Evolutionary conservation across 2,797 vertebrate species (phyloP).

Genomic region (Arrhamphus sclerolepis): DNA sequence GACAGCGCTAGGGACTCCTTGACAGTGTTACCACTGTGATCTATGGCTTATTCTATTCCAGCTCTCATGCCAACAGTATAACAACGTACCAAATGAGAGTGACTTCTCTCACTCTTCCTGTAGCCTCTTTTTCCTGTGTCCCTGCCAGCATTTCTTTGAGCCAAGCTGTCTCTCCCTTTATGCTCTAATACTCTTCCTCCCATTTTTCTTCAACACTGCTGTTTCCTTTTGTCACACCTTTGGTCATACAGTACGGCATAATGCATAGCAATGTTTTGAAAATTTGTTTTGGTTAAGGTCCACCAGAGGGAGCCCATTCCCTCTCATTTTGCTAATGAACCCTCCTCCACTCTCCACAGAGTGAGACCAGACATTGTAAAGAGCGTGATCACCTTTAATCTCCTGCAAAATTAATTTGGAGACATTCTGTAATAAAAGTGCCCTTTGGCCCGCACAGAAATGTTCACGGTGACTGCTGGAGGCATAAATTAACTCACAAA

Average conservation of each 20-base stretch:
- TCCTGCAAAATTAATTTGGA: conserved; percentile 73
- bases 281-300: conserved; percentile 6
- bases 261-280: conserved; percentile 6
- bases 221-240: conserved; percentile 12
- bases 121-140: conserved; percentile 37
- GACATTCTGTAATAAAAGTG: conserved; percentile 73
- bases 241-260: conserved; percentile 2
- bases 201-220: conserved; percentile 6
- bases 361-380: conserved; percentile 46
- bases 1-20: conserved; percentile 48
- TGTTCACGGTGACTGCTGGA: conserved; percentile 39
- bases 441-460: conserved; percentile 60
- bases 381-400: conserved; percentile 61
- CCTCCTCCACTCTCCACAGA: conserved; percentile 19
- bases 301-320: conserved; percentile 68
- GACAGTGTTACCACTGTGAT: conserved; percentile 69
- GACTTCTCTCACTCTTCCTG: conserved; percentile 64
- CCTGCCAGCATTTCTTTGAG: conserved; percentile 44
- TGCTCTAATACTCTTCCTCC: conserved; percentile 17
- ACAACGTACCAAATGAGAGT: conserved; percentile 72
- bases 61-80: conserved; percentile 63
- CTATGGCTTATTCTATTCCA: conserved; percentile 66
- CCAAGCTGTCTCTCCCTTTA: conserved; percentile 31
- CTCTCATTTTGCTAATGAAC: conserved; percentile 1
- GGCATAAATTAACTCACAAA: conserved; percentile 66